These are phyloP conservation scores for Trichopoda pennipes DNA, from an alignment of 2,888 invertebrate genomes.

Conservation along the genomic window DNA sequence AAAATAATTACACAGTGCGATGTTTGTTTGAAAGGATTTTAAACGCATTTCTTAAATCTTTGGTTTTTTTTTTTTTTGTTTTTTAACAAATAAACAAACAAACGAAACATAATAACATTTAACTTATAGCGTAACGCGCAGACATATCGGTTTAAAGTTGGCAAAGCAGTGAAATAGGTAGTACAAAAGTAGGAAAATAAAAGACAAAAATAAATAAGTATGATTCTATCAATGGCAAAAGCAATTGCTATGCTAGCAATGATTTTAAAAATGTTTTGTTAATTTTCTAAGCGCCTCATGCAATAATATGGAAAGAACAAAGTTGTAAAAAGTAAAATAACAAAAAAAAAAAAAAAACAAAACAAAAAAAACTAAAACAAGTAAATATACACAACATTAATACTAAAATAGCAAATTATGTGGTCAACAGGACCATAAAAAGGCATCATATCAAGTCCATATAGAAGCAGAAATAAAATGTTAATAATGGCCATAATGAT, in stretches of 20 bases:
- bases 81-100: too few relatives aligned
- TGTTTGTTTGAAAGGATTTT: slow-evolving; percentile 52
- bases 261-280: slow-evolving; percentile 65
- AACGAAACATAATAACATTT: slow-evolving; percentile 27
- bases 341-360: not conserved
- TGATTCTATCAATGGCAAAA: slow-evolving; percentile 16
- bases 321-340: too few relatives aligned
- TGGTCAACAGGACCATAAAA: slow-evolving; percentile 57
- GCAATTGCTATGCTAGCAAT: slow-evolving; percentile 53
- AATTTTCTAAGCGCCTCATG: slow-evolving; percentile 66
- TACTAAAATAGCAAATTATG: slow-evolving; percentile 65
- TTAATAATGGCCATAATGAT: slow-evolving; percentile 44
- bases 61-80: too few relatives aligned
- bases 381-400: slow-evolving; percentile 55
- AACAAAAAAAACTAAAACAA: not conserved
- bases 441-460: slow-evolving; percentile 58
- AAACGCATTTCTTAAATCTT: slow-evolving; percentile 58
- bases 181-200: slow-evolving; percentile 8
- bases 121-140: slow-evolving; percentile 44
- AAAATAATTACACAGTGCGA: slow-evolving; percentile 21
- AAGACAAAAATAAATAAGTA: slow-evolving; percentile 3
- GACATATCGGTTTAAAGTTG: not conserved
- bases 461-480: slow-evolving; percentile 58
- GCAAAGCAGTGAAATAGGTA: not conserved
- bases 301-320: slow-evolving; percentile 1